These are phyloP conservation scores for Eurystomus gularis DNA, from an alignment of 2,113 vertebrate species.

Conservation along the genomic window DNA sequence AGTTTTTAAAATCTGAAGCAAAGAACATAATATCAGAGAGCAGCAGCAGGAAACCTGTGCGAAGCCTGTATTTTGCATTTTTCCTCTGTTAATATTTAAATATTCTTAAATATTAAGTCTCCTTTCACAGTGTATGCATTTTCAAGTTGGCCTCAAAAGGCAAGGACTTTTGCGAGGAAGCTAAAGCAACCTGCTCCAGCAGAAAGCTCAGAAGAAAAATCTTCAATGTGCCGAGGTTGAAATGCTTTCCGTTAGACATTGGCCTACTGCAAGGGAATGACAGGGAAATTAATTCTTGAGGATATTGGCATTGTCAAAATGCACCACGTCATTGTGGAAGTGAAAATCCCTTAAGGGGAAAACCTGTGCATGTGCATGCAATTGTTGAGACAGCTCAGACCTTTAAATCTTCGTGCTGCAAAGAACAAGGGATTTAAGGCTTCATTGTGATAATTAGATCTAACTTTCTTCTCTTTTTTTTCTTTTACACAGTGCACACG, in stretches of 20 bases:
- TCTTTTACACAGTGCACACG: constrained; percentile 75
- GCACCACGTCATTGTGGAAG: background rate
- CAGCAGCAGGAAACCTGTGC: background rate
- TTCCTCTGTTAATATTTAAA: background rate
- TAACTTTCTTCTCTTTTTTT: constrained; percentile 9
- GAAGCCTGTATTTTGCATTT: background rate
- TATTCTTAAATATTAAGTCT: background rate
- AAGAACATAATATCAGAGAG: background rate
- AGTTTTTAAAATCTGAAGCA: background rate
- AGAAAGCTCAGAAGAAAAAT: background rate
- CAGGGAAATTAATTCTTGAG: background rate
- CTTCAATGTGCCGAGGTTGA: background rate
- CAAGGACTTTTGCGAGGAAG: background rate
- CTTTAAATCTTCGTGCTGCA: background rate
- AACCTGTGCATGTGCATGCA: background rate
- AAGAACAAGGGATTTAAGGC: background rate
- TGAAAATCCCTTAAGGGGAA: background rate
- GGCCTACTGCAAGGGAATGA: background rate
- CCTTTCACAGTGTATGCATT: background rate
- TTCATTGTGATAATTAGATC: background rate
- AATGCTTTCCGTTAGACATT: background rate
- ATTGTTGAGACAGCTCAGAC: background rate
- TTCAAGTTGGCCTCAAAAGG: background rate
- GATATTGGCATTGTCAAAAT: background rate
- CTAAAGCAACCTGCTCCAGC: background rate